Base-by-base conservation (phyloP, 2,113 vertebrate species). In the Protomyctophum bolini region DNA sequence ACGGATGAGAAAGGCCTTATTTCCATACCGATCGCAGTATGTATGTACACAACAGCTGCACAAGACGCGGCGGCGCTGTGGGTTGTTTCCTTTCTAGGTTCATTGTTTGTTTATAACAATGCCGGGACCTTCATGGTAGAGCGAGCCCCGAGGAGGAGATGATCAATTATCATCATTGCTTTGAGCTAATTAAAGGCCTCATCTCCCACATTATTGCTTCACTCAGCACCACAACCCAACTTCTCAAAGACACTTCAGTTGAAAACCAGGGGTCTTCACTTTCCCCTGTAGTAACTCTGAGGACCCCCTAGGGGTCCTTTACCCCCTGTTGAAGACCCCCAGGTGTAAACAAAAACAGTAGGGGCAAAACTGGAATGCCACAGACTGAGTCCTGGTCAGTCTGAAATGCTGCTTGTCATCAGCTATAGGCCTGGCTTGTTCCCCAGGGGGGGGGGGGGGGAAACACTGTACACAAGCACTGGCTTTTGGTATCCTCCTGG, bases 161-260 rank as follows among this genome's bases (percentile, higher is more conserved):
- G 88, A 92, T 92, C 90, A 92, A 91, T 92, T 92, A 91, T 87
- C 83, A 68, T 83, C 76, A 76, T 59, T 81, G 80, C 84, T 81
- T 60, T 58, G 51, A 85, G 77, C 84, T 92, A 88, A 93, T 93
- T 92, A 92, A 90, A 81, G 79, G 79, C 81, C 77, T 86, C 82
- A 83, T 85, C 77, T 80, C 66, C 45, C 56, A 52, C 62, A 81
- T 84, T 83, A 76, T 79, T 46, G 79, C 76, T 84, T 75, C 49
- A 21, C 83, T 86, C 85, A 62, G 73, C 78, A 62, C 72, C 78
- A 70, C 70, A 81, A 61, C 68, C 59, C n/a, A 88, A 82, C 86
- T 83, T 88, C 75, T 88, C 89, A 90, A 92, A 88, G 90, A 88
- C 87, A 51, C 50, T 12, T 21, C 7, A 82, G 86, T 80, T 72